These are phyloP conservation scores for Cirrhinus mrigala DNA, from an alignment of 2,797 vertebrate genomes.

Conservation along the genomic window DNA sequence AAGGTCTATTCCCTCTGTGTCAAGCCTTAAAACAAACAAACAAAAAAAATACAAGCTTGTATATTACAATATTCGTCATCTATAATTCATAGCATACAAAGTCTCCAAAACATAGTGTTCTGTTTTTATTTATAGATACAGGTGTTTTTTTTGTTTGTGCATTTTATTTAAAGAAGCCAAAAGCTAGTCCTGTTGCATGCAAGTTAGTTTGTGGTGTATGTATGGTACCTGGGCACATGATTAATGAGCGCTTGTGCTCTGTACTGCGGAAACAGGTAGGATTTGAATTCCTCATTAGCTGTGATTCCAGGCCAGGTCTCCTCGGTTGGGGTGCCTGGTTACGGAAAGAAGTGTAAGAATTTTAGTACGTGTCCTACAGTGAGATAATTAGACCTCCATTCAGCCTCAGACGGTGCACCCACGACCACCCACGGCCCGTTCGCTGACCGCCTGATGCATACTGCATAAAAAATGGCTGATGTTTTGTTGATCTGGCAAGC, in stretches of 20 bases:
- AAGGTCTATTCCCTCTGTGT: slow-evolving; percentile 90
- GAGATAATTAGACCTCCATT: slow-evolving; percentile 23
- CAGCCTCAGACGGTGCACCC: background rate
- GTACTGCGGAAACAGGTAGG: slow-evolving; percentile 82
- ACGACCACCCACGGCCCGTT: background rate
- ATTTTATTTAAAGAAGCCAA: slow-evolving; percentile 6
- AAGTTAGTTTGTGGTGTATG: slow-evolving; percentile 12
- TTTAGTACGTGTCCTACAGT: slow-evolving; percentile 21
- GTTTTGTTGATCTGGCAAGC: slow-evolving; percentile 25
- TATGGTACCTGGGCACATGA: slow-evolving; percentile 82
- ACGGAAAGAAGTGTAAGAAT: background rate
- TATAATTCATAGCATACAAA: slow-evolving; percentile 10
- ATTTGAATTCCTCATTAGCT: slow-evolving; percentile 79
- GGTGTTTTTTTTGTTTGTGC: slow-evolving; percentile 21
- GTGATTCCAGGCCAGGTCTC: slow-evolving; percentile 80
- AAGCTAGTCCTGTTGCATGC: background rate
- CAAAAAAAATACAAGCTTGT: background rate
- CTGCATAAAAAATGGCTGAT: background rate
- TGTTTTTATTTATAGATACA: background rate
- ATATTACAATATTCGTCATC: background rate
- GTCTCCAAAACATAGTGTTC: background rate
- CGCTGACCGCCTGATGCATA: slow-evolving; percentile 9
- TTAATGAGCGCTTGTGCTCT: slow-evolving; percentile 81
- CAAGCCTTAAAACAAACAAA: slow-evolving; percentile 80
- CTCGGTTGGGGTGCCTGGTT: slow-evolving; percentile 79